Evolutionary conservation across 2,888 invertebrate genomes (phyloP).

Genomic region (Tipula confusa): DNA sequence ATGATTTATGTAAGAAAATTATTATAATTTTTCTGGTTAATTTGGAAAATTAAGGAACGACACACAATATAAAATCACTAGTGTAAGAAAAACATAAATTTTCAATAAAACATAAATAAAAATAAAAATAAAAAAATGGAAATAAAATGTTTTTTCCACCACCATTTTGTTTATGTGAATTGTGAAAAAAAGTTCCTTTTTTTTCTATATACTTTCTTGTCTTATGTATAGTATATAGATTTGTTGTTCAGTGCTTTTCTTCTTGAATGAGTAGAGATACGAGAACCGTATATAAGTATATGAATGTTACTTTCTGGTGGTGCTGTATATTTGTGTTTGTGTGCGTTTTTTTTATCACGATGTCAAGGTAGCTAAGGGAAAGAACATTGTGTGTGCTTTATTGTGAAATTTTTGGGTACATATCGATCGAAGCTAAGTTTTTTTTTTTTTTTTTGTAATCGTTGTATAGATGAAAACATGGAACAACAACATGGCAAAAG

Average conservation of each 20-base stretch:
- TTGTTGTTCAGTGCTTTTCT: not conserved
- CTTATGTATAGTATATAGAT: not conserved
- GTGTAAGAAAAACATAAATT: not conserved
- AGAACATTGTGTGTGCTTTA: not conserved
- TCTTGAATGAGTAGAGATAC: not conserved
- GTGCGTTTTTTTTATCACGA: not conserved
- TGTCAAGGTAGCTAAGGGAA: conserved; percentile 14
- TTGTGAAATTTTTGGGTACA: conserved; percentile 3
- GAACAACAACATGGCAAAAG: not conserved
- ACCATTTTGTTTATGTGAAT: conserved; percentile 20
- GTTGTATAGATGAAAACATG: not conserved
- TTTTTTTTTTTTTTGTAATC: not conserved
- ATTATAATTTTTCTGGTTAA: not conserved
- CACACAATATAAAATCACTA: not conserved
- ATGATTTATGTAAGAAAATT: not conserved
- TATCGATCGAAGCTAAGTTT: conserved; percentile 13
- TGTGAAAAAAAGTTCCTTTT: not conserved
- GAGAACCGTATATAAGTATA: not conserved
- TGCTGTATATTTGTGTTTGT: not conserved
- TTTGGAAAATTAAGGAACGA: not conserved
- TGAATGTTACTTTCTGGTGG: not conserved
- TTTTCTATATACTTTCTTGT: not conserved
- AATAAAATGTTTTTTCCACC: not conserved
- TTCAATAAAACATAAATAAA: not conserved
- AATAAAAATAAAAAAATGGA: not conserved